phyloP scores from a whole-genome alignment of 2,797 vertebrate species.

The Chaetodon trifasciatus region DNA sequence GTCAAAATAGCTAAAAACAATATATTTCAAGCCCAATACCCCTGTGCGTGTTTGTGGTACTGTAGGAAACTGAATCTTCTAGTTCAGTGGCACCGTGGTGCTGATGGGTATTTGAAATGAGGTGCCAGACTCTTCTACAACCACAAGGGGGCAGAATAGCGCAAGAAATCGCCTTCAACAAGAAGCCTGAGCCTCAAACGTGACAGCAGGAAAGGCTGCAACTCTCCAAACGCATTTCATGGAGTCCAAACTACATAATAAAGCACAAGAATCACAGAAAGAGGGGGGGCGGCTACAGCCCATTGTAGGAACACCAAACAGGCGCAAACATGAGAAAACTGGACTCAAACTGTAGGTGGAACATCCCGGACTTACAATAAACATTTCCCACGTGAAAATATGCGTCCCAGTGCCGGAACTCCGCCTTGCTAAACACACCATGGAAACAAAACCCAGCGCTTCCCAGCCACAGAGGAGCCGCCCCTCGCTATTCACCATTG shows the following conservation, averaged over 20 bases:
- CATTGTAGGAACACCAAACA: too few species aligned
- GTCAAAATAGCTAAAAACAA: not conserved
- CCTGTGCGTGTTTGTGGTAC: not conserved
- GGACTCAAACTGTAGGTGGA: not conserved
- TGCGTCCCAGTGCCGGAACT: constrained; percentile 24
- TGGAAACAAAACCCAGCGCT: constrained; percentile 53
- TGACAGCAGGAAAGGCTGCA: not conserved
- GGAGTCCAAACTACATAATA: not conserved
- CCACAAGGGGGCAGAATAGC: constrained; percentile 82
- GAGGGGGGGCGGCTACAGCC: not conserved
- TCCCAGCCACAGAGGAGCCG: constrained; percentile 49
- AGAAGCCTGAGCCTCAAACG: not conserved
- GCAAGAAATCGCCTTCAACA: constrained; percentile 64
- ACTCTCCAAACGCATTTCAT: not conserved
- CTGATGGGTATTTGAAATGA: not conserved
- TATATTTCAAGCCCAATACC: not conserved
- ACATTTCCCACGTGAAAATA: constrained; percentile 38
- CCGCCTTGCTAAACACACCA: constrained; percentile 55
- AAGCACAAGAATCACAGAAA: not conserved
- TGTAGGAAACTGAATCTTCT: too few species aligned
- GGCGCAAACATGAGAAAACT: rapidly evolving
- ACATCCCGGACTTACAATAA: not conserved
- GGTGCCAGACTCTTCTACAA: not conserved
- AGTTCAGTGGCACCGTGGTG: not conserved
- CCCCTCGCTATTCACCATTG: constrained; percentile 55